Evolutionary conservation across 2,113 vertebrate species (phyloP).

Genomic region (Emydocephalus ijimae): DNA sequence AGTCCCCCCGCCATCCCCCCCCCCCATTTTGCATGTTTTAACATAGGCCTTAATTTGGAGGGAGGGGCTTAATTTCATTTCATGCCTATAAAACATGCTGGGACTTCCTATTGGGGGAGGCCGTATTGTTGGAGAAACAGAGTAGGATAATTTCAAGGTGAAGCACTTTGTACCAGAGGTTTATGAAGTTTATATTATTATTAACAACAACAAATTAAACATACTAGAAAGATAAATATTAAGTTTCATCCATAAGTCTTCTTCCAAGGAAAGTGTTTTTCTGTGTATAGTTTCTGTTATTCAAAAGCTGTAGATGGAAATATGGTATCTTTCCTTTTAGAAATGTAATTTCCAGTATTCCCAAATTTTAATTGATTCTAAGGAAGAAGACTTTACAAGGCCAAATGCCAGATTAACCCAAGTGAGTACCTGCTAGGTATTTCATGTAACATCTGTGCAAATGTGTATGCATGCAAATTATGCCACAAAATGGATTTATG

Average conservation of each 20-base stretch:
- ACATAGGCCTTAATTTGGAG: too few relatives aligned
- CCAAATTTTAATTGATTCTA: background rate
- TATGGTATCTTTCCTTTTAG: background rate
- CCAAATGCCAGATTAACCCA: background rate
- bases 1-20: too few relatives aligned
- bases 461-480: background rate
- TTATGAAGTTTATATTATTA: background rate
- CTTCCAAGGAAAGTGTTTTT: background rate
- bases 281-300: background rate
- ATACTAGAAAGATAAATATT: background rate
- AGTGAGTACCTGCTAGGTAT: background rate
- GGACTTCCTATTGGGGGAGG: too few relatives aligned
- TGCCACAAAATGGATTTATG: background rate
- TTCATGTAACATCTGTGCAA: background rate
- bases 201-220: background rate
- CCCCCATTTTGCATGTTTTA: too few relatives aligned
- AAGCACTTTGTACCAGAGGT: background rate
- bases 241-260: background rate
- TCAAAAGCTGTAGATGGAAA: background rate
- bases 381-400: background rate
- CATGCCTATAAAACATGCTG: too few relatives aligned
- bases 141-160: background rate
- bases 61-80: too few relatives aligned
- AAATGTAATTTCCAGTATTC: background rate
- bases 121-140: too few relatives aligned